Conservation (phyloP, 2,797 vertebrate species). For the Spheniscus humboldti region DNA sequence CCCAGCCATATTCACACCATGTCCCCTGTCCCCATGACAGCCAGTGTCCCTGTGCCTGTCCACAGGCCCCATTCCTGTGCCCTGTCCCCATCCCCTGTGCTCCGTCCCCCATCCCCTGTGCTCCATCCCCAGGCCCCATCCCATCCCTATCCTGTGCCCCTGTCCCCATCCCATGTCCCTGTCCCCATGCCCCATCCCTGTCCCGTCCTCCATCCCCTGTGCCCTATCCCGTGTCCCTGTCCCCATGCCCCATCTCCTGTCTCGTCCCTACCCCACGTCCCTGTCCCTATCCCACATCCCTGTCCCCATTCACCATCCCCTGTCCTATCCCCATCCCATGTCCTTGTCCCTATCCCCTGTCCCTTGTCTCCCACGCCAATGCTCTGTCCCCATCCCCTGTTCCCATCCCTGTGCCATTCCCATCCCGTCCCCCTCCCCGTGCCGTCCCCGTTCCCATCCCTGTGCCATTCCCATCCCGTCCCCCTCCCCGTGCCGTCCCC, state of each 20-base stretch:
- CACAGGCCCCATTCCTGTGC: no score
- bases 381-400: not conserved
- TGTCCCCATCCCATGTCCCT: no score
- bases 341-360: not conserved
- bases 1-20: no score
- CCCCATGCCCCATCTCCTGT: no score
- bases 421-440: no score
- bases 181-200: constrained; percentile 53
- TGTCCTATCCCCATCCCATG: no score
- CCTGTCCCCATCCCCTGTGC: not conserved
- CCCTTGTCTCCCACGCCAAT: not conserved
- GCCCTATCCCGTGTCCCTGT: no score
- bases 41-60: not conserved
- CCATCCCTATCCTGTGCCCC: not conserved
- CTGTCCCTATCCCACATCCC: no score
- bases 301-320: no score
- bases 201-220: no score
- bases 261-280: no score
- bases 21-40: not conserved
- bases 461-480: not conserved
- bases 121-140: not conserved
- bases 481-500: not conserved
- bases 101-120: not conserved
- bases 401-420: not conserved
- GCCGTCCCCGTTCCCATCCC: not conserved